A percentile compares a stretch with the other conserved stretches of the same genome.
Evolutionary conservation across 2,888 invertebrate species (phyloP).

Genomic region (Stenichneumon culpator): DNA sequence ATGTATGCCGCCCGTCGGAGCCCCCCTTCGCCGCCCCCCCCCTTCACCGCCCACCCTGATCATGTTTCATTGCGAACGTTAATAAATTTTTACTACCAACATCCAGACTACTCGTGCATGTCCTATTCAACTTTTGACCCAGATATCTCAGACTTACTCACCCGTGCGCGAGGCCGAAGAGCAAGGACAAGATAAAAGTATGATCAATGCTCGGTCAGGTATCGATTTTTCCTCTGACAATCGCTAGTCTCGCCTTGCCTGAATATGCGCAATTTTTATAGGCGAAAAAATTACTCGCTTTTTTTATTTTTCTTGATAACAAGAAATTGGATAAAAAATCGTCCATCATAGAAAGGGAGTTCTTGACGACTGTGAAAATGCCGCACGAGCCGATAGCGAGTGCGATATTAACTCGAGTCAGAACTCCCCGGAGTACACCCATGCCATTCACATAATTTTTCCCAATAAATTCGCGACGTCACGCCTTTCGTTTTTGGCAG

Average conservation of each 20-base stretch:
- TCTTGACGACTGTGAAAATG: too few species aligned
- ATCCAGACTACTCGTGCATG: neutral
- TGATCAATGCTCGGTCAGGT: neutral
- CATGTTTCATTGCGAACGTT: constrained; percentile 7
- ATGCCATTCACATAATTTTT: too few species aligned
- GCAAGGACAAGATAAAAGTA: neutral
- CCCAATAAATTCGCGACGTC: too few species aligned
- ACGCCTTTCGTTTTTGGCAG: too few species aligned
- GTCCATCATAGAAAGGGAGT: too few species aligned
- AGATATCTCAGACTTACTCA: neutral
- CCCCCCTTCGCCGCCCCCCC: neutral
- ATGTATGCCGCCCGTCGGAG: neutral
- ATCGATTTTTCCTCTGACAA: neutral
- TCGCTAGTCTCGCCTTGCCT: neutral
- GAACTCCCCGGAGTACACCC: too few species aligned
- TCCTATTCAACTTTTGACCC: constrained; percentile 4
- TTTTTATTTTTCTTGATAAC: neutral
- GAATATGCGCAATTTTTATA: neutral
- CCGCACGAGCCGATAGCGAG: too few species aligned
- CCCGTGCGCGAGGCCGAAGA: neutral
- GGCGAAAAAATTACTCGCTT: neutral
- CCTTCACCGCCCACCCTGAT: neutral
- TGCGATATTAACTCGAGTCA: too few species aligned
- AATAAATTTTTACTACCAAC: constrained; percentile 32
- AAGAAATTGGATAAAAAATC: neutral